phyloP scores from a whole-genome alignment of 2,888 invertebrate genomes.

The Sinopyrophorus schimmeli region DNA sequence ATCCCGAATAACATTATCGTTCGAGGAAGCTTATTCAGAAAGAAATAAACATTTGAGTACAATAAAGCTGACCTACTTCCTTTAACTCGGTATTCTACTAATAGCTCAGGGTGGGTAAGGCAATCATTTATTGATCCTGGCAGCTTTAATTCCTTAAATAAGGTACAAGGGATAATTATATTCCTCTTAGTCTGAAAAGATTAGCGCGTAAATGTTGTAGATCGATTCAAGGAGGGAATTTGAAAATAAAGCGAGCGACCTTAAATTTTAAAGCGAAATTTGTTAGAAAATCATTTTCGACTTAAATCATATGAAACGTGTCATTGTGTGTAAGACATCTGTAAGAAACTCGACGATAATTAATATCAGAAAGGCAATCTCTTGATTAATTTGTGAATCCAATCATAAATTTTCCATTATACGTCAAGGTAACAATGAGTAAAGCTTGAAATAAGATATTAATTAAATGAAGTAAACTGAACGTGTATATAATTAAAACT shows the following conservation, averaged over 20 bases:
- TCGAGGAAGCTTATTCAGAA: constrained; percentile 16
- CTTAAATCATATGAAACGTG: constrained; percentile 7
- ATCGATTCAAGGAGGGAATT: constrained; percentile 10
- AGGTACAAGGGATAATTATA: constrained; percentile 28
- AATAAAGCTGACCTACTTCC: constrained; percentile 20
- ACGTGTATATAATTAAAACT: constrained; percentile 26
- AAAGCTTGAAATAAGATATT: constrained; percentile 27
- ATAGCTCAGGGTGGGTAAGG: constrained; percentile 25
- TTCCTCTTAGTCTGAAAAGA: constrained; percentile 19
- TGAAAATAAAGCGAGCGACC: constrained; percentile 13
- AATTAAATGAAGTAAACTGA: constrained; percentile 26
- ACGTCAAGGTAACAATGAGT: constrained; percentile 29
- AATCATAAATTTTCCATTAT: constrained; percentile 36
- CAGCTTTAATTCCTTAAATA: constrained; percentile 30
- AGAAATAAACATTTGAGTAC: constrained; percentile 27
- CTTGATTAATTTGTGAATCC: constrained; percentile 33
- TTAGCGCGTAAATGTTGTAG: constrained; percentile 15
- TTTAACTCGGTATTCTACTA: constrained; percentile 17
- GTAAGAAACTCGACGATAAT: constrained; percentile 26
- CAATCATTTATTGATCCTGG: constrained; percentile 29
- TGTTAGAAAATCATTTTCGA: constrained; percentile 9
- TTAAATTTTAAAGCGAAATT: constrained; percentile 13
- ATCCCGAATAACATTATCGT: no score
- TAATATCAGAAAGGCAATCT: constrained; percentile 28
- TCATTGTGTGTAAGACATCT: constrained; percentile 5